These are phyloP conservation scores for Tragelaphus buxtoni DNA, from an alignment of 2,113 vertebrate species.

Conservation along the genomic window DNA sequence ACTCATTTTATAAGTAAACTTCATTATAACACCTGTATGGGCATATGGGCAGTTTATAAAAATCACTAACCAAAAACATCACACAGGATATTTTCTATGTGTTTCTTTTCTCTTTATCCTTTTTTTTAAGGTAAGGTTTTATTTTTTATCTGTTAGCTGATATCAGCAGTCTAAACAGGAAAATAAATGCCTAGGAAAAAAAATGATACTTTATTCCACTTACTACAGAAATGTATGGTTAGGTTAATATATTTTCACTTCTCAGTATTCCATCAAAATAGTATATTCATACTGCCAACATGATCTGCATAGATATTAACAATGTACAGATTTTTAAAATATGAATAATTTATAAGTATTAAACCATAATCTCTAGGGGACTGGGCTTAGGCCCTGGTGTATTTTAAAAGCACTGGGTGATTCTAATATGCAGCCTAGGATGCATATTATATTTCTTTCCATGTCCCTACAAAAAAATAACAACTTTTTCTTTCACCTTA, in stretches of 20 bases:
- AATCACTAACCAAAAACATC: not conserved
- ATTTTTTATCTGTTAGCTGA: not conserved
- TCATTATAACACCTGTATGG: not conserved
- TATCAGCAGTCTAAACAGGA: not conserved
- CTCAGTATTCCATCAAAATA: not conserved
- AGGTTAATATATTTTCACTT: not conserved
- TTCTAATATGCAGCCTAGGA: not conserved
- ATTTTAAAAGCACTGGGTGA: not conserved
- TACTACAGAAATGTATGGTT: not conserved
- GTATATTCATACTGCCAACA: not conserved
- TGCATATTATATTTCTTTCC: not conserved
- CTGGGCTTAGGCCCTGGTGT: not conserved
- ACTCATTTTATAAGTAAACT: not conserved
- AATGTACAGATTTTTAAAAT: not conserved
- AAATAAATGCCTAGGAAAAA: not conserved
- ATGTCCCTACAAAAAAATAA: not conserved
- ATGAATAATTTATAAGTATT: not conserved
- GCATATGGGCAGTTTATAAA: not conserved
- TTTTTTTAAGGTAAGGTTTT: not conserved
- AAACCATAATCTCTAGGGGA: not conserved
- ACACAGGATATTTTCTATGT: not conserved
- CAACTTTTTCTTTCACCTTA: not conserved
- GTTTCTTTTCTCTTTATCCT: not conserved
- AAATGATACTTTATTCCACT: not conserved
- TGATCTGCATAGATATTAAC: not conserved